These are phyloP conservation scores for Ageneiosus marmoratus DNA, from an alignment of 2,113 vertebrate genomes.

Conservation along the genomic window DNA sequence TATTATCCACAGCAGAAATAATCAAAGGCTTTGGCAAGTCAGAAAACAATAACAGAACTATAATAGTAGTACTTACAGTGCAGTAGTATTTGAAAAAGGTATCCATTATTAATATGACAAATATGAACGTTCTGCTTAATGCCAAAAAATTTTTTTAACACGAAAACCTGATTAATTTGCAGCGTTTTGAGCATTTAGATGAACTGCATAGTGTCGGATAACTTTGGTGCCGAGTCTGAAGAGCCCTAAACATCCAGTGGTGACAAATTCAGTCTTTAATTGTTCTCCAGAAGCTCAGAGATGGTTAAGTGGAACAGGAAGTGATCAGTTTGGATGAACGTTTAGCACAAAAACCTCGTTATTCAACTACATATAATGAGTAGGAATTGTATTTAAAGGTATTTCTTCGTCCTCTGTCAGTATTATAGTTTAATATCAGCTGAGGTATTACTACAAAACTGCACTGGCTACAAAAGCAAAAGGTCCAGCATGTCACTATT, in stretches of 20 bases:
- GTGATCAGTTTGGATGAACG: neutral
- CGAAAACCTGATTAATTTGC: conserved; percentile 4
- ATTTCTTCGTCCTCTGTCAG: neutral
- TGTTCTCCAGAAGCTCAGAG: neutral
- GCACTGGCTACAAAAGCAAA: neutral
- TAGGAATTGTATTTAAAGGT: neutral
- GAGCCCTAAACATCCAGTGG: neutral
- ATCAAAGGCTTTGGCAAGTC: conserved; percentile 23
- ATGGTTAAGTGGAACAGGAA: neutral
- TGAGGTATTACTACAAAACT: conserved; percentile 31
- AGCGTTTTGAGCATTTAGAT: neutral
- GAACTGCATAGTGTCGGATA: conserved; percentile 24
- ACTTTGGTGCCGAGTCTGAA: conserved; percentile 17
- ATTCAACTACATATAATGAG: neutral
- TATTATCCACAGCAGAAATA: neutral
- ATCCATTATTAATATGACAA: neutral
- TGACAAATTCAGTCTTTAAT: neutral
- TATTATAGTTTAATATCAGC: neutral
- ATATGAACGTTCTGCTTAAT: conserved; percentile 4
- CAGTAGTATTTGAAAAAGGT: conserved; percentile 32
- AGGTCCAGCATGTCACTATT: neutral
- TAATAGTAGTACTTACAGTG: conserved; percentile 42
- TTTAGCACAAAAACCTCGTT: neutral
- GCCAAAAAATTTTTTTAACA: neutral
- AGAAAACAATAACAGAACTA: neutral